Conservation (phyloP, 2,888 invertebrate species). For the Ophion ventricosus region DNA sequence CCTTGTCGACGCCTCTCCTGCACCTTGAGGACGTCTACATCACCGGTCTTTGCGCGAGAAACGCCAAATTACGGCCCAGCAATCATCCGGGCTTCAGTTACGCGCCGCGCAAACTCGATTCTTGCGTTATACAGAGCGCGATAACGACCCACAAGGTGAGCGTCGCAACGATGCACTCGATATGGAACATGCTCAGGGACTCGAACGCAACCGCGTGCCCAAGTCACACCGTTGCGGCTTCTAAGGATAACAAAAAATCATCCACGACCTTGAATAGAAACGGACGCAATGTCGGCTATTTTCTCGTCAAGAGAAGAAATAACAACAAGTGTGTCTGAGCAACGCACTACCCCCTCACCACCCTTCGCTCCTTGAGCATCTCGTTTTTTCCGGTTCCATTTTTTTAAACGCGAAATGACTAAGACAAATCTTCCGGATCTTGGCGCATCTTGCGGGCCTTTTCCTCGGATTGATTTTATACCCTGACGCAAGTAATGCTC, state of each 20-base stretch:
- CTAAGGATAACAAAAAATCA: slow-evolving; percentile 65
- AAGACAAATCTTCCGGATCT: not conserved
- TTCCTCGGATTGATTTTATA: not conserved
- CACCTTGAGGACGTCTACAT: slow-evolving; percentile 92
- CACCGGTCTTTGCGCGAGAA: slow-evolving; percentile 89
- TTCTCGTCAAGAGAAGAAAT: slow-evolving; percentile 70
- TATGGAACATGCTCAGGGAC: slow-evolving; percentile 79
- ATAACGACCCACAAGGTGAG: slow-evolving; percentile 86
- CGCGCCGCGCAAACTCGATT: slow-evolving; percentile 83
- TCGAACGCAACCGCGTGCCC: slow-evolving; percentile 71
- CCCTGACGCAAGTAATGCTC: not conserved
- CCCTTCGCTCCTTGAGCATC: not conserved
- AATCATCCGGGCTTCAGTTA: slow-evolving; percentile 89
- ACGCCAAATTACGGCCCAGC: slow-evolving; percentile 85
- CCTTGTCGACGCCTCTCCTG: slow-evolving; percentile 88
- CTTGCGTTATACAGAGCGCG: slow-evolving; percentile 84
- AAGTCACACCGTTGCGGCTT: slow-evolving; percentile 18
- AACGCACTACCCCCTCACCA: not conserved
- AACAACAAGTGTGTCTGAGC: slow-evolving; percentile 68
- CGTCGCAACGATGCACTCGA: slow-evolving; percentile 83
- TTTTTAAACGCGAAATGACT: not conserved
- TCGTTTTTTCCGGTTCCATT: not conserved
- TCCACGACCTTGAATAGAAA: slow-evolving; percentile 68
- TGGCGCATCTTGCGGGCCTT: not conserved
- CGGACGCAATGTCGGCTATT: slow-evolving; percentile 75